Percentiles rank a stretch among this genome's conserved stretches.
Evolutionary conservation across 2,888 invertebrate genomes (phyloP).

Genomic region (Heterodera filipjevi): DNA sequence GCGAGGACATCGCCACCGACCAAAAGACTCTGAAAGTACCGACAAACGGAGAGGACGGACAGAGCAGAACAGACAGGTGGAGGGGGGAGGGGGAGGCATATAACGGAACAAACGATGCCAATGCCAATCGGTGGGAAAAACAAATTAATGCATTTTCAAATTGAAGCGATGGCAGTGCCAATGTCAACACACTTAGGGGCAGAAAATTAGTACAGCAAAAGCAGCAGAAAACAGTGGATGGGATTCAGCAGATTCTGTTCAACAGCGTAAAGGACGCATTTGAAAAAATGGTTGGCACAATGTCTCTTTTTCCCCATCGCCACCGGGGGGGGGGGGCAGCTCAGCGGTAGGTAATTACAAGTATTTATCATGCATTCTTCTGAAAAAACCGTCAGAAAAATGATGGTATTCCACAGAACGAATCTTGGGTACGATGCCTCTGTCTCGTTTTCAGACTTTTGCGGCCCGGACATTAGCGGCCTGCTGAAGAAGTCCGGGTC

Average conservation of each 20-base stretch:
- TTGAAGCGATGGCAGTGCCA: background rate
- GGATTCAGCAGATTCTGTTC: background rate
- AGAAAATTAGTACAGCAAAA: background rate
- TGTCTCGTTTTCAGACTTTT: too few species aligned
- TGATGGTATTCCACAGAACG: too few species aligned
- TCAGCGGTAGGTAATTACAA: too few species aligned
- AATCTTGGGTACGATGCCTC: too few species aligned
- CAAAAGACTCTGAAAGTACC: background rate
- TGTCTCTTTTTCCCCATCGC: background rate
- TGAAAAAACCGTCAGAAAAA: too few species aligned
- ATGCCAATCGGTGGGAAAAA: background rate
- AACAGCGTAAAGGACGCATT: background rate
- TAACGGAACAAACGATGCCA: background rate
- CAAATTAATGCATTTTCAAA: background rate
- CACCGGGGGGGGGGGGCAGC: too few species aligned
- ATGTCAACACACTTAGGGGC: background rate
- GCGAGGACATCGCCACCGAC: background rate
- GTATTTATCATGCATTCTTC: too few species aligned
- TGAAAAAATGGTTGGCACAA: background rate
- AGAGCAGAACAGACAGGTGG: background rate
- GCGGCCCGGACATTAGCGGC: too few species aligned
- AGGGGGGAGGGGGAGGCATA: background rate
- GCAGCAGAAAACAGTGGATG: background rate
- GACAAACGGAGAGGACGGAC: background rate
- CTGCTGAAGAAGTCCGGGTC: too few species aligned